Conservation (phyloP, 30 jellyfish, hydroid and myxozoan genomes). For the Morbakka virulenta region DNA sequence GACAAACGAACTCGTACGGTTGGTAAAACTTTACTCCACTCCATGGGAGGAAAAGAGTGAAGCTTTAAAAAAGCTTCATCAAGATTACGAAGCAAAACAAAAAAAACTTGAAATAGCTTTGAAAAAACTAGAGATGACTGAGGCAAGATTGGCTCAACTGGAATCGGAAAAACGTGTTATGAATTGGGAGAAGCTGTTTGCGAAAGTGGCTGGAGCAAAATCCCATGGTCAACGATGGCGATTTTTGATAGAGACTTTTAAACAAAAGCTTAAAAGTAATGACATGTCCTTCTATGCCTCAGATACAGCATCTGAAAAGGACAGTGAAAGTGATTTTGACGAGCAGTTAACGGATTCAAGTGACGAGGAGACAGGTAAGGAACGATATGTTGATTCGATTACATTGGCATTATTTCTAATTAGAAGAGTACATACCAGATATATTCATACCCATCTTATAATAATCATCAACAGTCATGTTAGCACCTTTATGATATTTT, state of each 20-base stretch:
- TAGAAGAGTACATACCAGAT: too few species aligned
- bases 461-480: too few species aligned
- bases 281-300: slow-evolving; percentile 44
- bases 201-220: slow-evolving; percentile 50
- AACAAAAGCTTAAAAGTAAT: slow-evolving; percentile 51
- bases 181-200: slow-evolving; percentile 88
- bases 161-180: slow-evolving; percentile 58
- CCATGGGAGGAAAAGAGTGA: slow-evolving; percentile 80
- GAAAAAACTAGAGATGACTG: slow-evolving; percentile 66
- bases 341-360: too few species aligned
- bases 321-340: slow-evolving; percentile 4
- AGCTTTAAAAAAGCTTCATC: slow-evolving; percentile 68
- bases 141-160: slow-evolving; percentile 62
- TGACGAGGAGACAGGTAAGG: too few species aligned
- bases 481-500: too few species aligned
- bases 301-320: slow-evolving; percentile 37
- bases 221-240: slow-evolving; percentile 76
- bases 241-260: slow-evolving; percentile 53
- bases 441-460: too few species aligned
- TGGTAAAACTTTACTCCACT: slow-evolving; percentile 65
- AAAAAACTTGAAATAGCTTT: slow-evolving; percentile 67
- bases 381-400: too few species aligned
- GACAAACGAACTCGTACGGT: slow-evolving; percentile 60
- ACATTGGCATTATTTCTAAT: too few species aligned
- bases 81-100: slow-evolving; percentile 70